Conservation (phyloP, 1,140 invertebrate genomes). For the Agraylea sexmaculata region DNA sequence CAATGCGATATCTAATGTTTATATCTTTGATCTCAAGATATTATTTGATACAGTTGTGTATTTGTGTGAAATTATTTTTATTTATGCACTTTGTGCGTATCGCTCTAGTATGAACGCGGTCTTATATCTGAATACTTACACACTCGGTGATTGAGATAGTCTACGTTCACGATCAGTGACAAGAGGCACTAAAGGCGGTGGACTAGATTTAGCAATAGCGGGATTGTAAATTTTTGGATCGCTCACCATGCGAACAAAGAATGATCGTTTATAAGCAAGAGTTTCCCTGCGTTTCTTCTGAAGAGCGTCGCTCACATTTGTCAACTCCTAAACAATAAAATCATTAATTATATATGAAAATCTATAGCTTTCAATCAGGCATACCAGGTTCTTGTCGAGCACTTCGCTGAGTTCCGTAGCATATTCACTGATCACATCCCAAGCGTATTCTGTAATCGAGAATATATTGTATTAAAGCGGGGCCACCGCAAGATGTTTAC, state of each 20-base stretch:
- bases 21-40: no score
- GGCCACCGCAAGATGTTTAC: no score
- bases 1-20: no score
- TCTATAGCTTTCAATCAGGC: slow-evolving; percentile 7
- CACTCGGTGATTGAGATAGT: slow-evolving; percentile 19
- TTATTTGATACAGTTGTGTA: no score
- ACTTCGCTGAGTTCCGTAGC: slow-evolving; percentile 69
- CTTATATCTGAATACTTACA: no score
- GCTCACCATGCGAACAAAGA: slow-evolving; percentile 93
- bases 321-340: slow-evolving; percentile 16
- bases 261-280: slow-evolving; percentile 79
- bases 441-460: slow-evolving; percentile 62
- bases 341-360: slow-evolving; percentile 2
- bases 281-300: slow-evolving; percentile 44
- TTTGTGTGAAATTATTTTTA: no score
- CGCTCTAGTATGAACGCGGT: no score
- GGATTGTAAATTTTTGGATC: slow-evolving; percentile 95
- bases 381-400: slow-evolving; percentile 44
- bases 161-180: slow-evolving; percentile 27
- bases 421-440: slow-evolving; percentile 78
- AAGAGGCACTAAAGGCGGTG: slow-evolving; percentile 38
- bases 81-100: no score
- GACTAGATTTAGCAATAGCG: slow-evolving; percentile 60
- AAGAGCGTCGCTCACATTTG: slow-evolving; percentile 34
- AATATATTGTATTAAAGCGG: no score